Conservation (phyloP, 2,797 vertebrate genomes). For the Numenius phaeopus region DNA sequence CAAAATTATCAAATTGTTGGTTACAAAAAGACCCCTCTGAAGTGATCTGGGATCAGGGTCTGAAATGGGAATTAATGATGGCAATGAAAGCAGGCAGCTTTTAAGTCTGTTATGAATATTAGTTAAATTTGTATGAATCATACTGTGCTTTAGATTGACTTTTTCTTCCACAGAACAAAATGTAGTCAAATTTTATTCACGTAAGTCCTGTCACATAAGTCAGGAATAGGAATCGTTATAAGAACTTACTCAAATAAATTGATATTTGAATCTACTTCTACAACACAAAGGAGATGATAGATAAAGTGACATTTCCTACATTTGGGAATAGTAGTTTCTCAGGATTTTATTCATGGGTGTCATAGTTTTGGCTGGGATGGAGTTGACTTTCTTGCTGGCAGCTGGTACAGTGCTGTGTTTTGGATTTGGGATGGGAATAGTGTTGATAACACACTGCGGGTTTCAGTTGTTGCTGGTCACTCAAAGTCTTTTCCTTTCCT, state of each 20-base stretch:
- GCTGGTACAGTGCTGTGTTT: not conserved
- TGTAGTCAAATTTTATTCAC: not conserved
- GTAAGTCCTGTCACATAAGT: not conserved
- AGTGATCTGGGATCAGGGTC: not conserved
- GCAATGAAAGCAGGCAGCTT: not conserved
- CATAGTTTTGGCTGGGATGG: not conserved
- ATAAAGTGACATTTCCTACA: not conserved
- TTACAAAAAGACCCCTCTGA: not conserved
- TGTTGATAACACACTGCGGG: not conserved
- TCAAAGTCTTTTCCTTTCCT: not conserved
- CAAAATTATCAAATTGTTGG: not conserved
- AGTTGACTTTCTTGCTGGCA: not conserved
- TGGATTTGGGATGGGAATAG: not conserved
- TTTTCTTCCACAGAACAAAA: conserved; percentile 4
- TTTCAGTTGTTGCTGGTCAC: not conserved
- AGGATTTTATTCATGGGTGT: not conserved
- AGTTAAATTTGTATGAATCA: conserved; percentile 13
- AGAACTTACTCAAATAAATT: not conserved
- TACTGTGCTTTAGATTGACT: not conserved
- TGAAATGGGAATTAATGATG: not conserved
- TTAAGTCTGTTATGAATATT: conserved; percentile 4
- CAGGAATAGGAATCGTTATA: not conserved
- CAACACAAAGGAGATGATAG: not conserved
- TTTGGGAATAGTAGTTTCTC: not conserved
- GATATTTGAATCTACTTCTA: not conserved